Percentiles rank a stretch among this genome's conserved stretches.
Evolutionary conservation across 2,888 invertebrate species (phyloP).

Genomic region (Cosmorhoe ocellata): DNA sequence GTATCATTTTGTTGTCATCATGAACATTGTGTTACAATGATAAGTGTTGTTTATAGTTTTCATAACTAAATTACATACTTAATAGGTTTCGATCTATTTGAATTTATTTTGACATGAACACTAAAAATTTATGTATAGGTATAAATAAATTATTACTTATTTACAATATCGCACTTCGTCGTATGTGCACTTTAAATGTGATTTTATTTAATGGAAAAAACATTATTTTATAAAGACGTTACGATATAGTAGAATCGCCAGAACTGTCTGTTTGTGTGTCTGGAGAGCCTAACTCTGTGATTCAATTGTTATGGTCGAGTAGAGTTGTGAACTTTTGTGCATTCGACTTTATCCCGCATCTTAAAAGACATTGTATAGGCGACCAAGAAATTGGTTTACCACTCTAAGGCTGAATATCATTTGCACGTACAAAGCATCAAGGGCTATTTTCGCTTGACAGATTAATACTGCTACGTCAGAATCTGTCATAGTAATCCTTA

Average conservation of each 20-base stretch:
- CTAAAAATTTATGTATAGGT: constrained; percentile 1
- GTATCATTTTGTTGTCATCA: too few species aligned
- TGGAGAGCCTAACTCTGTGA: constrained; percentile 40
- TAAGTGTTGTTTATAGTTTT: too few species aligned
- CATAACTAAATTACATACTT: too few species aligned
- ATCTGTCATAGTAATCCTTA: too few species aligned
- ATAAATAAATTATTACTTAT: constrained; percentile 5
- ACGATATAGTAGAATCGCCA: constrained; percentile 30
- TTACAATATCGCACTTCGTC: constrained; percentile 21
- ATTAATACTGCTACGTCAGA: too few species aligned
- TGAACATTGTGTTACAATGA: too few species aligned
- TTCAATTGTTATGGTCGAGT: constrained; percentile 13
- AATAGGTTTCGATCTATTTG: background rate
- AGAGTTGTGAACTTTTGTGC: constrained; percentile 11
- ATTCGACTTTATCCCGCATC: background rate
- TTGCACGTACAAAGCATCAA: too few species aligned
- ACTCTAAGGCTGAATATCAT: too few species aligned
- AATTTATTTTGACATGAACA: constrained; percentile 13
- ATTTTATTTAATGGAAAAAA: constrained; percentile 39
- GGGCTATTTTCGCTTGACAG: too few species aligned
- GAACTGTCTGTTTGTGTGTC: constrained; percentile 32
- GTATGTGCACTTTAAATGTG: constrained; percentile 48
- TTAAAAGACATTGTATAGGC: too few species aligned
- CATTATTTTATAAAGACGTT: constrained; percentile 62
- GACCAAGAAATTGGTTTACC: too few species aligned